Evolutionary conservation across 2,888 invertebrate species (phyloP), one percentile per base, ranked within the genome.

Genomic region (Cosmia pyralina): DNA sequence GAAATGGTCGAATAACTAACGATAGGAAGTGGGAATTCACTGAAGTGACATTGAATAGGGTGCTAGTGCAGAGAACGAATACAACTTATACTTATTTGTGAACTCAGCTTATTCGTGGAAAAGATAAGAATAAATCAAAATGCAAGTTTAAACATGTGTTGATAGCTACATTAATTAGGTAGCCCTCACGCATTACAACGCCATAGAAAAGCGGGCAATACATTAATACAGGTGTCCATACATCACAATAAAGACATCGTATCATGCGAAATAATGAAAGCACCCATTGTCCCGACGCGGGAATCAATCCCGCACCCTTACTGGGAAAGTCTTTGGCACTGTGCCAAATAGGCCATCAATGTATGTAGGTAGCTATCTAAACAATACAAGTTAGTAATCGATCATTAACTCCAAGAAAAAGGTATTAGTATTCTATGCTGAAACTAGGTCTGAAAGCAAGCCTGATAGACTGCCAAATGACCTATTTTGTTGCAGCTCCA

Each of bases 271-370:
- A 67, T 67, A 63, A 81, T 48, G 15, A 53, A 77, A 77, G 53
- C 68, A 69, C 69, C 77, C 28, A 78, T 78, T 77, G 78, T 78
- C 46, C 50, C n/a, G 19, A 53, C 19, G 4, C 38, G 4, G 50
- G 77, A 55, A 52, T 69, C 57, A 48, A 65, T 68, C 67, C 68
- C 28, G 46, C 7, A 13, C 38, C 70, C 65, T 11, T 41, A 77
- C 7, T n/a, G 50, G 62, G 73, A 50, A 66, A 62, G n/a, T 38
- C 55, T 46, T 38, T 80, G 80, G 75, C 83, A 41, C 38, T 15
- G 6, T 7, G 80, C 80, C 80, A 83, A 83, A 66, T 66, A 55
- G 80, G 80, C 8, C 80, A 60, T 41, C 68, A 53, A 59, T 34
- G 28, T 38, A 52, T 44, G 44, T 66, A 28, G 28, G 28, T 28